Evolutionary conservation across 1,140 invertebrate species (phyloP), one percentile per base, ranked within the genome.

Genomic region (Hormaphis cornu): DNA sequence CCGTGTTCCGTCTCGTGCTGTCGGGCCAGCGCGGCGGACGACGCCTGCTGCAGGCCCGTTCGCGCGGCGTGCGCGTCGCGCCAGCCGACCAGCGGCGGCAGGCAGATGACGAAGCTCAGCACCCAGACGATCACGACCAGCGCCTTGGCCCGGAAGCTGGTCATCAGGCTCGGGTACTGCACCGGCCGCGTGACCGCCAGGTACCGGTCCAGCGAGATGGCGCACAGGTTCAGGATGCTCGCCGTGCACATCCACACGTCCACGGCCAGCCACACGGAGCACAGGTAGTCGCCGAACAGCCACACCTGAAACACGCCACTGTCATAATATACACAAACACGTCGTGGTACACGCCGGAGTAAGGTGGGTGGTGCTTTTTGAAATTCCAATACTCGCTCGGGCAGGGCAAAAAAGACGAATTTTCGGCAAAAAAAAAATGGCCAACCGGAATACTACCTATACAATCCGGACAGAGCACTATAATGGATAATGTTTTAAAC

Each of bases 241-340:
- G 95, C 93, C 0, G 95, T 97, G 79, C 94, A 91, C 87, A 97
- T 90, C 89, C 94, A 93, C 1, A 97, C 95, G 79, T 97, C 95
- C 22, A 95, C 86, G 0, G 93, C 93, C 70, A 95, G 80, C 92
- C 92, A 96, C 71, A 93, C 86, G 52, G 89, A 89, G 77, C 93
- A 96, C 90, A 91, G 94, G 22, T 91, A 81, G 77, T 90, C 87
- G 42, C 92, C 92, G 76, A 93, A 95, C 74, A 95, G 90, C 93
- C 93, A 96, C 75, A 92, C 85, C 85, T 93, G 81, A 10, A 85
- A 83, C 8, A 52, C 30, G 44, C n/a, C 0, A 52, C 14, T n/a
- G n/a, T n/a, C n/a, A n/a, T n/a, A n/a, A n/a, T n/a, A n/a, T n/a
- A n/a, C n/a, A n/a, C n/a, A n/a, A n/a, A n/a, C n/a, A n/a, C n/a